Base-by-base conservation (phyloP, 1,140 invertebrate species). In the Cherax quadricarinatus region DNA sequence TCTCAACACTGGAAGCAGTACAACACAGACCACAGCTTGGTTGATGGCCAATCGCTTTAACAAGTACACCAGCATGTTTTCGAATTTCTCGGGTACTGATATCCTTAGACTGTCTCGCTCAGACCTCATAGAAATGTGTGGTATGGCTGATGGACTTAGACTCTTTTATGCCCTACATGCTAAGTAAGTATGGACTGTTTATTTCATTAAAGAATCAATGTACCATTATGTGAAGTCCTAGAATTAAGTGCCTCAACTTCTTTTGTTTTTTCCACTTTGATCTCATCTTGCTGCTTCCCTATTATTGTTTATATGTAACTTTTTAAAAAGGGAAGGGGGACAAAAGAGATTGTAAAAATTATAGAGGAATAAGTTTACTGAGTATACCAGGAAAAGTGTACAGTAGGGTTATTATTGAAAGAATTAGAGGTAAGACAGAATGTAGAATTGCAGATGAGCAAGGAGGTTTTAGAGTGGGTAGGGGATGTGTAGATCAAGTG, bases 81-180 rank as follows among this genome's bases (percentile, higher is more conserved):
- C 97, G 80, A 97, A 97, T 94, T 99, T 98, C 95, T 97, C 97
- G 80, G 98, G 98, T 81, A 96, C 97, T 60, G 98, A 99, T 95
- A 96, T 99, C 93, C 95, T 99, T 86, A 96, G 98, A 91, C 95
- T 99, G 93, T 97, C 97, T 3, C 96, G 98, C 82, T 98, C 98
- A 93, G 98, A 99, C 95, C 95, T 99, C 18, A 98, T 99, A 84
- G 97, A 99, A 95, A 98, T 99, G 85, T 99, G 98, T 95, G 98
- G 98, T 24, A 81, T 99, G 66, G 97, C 98, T 85, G 98, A 99
- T 95, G 96, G 96, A n/a, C 98, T 99, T 87, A 96, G 98, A 94
- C 96, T 99, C 66, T 98, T 97, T 95, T 99, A 99, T 95, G 97
- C 97, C 78, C 95, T 99, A 78, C 98, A 98, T 94, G 95, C 95